Percentiles rank a stretch among this genome's conserved stretches.
Evolutionary conservation across 2,888 invertebrate species (phyloP).

Genomic region (Chelonus formosanus): DNA sequence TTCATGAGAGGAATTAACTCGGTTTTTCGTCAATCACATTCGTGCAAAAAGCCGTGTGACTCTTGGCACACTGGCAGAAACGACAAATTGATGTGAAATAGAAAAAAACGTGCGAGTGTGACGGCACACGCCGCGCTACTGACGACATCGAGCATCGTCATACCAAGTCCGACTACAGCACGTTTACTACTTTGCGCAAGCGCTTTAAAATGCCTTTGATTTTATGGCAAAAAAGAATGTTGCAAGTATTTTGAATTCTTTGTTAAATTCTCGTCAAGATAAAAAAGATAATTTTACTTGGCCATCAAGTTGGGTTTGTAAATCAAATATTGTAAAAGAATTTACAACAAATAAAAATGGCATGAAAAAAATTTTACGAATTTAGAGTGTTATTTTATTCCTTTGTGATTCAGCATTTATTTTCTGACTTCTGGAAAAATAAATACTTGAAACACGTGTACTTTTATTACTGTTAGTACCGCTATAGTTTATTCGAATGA

Average conservation of each 20-base stretch:
- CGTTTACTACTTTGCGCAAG: conserved; percentile 45
- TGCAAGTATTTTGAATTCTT: conserved; percentile 17
- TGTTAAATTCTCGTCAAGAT: conserved; percentile 4
- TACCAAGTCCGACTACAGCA: conserved; percentile 39
- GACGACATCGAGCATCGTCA: conserved; percentile 57
- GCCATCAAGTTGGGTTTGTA: background rate
- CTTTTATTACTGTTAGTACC: background rate
- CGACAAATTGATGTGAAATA: no score
- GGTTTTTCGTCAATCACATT: conserved; percentile 3
- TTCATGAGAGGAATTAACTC: no score
- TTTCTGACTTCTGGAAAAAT: no score
- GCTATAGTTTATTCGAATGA: background rate
- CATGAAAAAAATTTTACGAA: no score
- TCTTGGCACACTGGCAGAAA: conserved; percentile 16
- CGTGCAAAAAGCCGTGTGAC: conserved; percentile 18
- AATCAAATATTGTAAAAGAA: no score
- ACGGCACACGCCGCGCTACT: conserved; percentile 65
- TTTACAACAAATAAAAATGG: no score
- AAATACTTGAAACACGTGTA: background rate
- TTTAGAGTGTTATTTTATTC: no score
- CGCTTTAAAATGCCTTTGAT: conserved; percentile 35
- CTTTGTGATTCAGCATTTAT: no score
- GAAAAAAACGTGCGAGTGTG: conserved; percentile 57
- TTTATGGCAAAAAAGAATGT: conserved; percentile 20
- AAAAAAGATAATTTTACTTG: background rate